Evolutionary conservation across 1,140 invertebrate genomes (phyloP), one percentile per base, ranked within the genome.

Genomic region (Diachasmimorpha longicaudata): DNA sequence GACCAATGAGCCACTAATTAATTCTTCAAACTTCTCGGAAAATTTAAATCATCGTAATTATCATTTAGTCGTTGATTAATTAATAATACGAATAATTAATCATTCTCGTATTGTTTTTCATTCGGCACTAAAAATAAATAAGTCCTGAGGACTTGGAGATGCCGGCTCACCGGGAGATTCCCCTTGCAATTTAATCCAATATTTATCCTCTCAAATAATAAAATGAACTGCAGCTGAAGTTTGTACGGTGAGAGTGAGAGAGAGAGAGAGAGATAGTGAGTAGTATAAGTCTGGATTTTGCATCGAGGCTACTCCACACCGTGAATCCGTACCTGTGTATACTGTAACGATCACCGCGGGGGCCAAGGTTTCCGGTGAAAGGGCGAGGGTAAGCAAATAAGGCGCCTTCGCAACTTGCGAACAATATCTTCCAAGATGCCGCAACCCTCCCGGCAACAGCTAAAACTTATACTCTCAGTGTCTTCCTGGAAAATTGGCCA

Each of bases 81-180:
- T 52, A 52, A 52, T 42, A 11, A 42, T 11, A 1, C 9, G 39
- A 52, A 16, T 52, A 13, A 52, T 52, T 52, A 16, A 9, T 16
- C 48, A 19, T 52, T 14, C 48, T 42, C 39, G 2, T 52, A 52
- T 19, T 52, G 6, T 52, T 46, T 46, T 46, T n/a, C 44, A 46
- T 10, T 46, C 44, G 1, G 11, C 1, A n/a, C 9, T 9, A 1
- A 46, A 46, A n/a, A 46, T 11, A n/a, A 46, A 46, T 14, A 46
- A 46, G 44, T 14, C 44, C 44, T 46, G 44, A 46, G 44, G 11
- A 9, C 4, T 3, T 14, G 44, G n/a, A 46, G 44, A 46, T 46
- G 10, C n/a, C 44, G 10, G 10, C 44, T 46, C 72, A 52, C 31
- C 31, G 31, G 5, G 77, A 82, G 48, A 71, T 14, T 71, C 13